phyloP scores from a whole-genome alignment of 2,113 vertebrate genomes.

The Rhinolophus ferrumequinum region DNA sequence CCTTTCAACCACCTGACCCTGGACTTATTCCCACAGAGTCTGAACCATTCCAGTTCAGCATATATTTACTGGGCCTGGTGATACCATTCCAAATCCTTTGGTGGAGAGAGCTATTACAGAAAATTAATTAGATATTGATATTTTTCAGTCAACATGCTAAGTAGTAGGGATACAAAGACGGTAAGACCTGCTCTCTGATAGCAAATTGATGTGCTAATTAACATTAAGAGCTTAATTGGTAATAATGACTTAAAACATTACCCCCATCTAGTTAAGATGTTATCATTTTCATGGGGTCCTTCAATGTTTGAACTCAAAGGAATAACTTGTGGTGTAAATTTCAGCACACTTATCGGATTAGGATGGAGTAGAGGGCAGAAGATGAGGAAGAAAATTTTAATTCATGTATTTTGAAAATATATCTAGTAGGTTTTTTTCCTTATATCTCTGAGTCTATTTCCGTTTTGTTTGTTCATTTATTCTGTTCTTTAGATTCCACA shows the following conservation, averaged over 20 bases:
- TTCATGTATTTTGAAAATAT: neutral
- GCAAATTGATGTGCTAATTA: conserved; percentile 66
- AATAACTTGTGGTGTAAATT: neutral
- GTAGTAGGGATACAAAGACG: conserved; percentile 58
- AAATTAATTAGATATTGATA: conserved; percentile 56
- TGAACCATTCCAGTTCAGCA: neutral
- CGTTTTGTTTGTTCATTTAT: no score
- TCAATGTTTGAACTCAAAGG: neutral
- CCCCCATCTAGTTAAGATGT: conserved; percentile 40
- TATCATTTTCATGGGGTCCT: neutral
- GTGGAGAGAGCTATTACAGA: neutral
- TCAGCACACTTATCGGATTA: neutral
- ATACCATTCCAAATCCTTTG: neutral
- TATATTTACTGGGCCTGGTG: neutral
- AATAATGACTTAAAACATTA: conserved; percentile 63
- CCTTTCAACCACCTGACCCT: neutral
- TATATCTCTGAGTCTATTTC: no score
- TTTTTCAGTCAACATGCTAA: conserved; percentile 68
- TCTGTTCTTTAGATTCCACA: no score
- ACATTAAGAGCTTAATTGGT: conserved; percentile 69
- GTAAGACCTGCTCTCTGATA: conserved; percentile 53
- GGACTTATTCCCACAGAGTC: neutral
- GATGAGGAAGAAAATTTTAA: neutral
- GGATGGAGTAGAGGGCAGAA: neutral
- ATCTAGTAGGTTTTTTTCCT: neutral